Conservation (phyloP, 2,797 vertebrate genomes). For the Oreochromis mossambicus region DNA sequence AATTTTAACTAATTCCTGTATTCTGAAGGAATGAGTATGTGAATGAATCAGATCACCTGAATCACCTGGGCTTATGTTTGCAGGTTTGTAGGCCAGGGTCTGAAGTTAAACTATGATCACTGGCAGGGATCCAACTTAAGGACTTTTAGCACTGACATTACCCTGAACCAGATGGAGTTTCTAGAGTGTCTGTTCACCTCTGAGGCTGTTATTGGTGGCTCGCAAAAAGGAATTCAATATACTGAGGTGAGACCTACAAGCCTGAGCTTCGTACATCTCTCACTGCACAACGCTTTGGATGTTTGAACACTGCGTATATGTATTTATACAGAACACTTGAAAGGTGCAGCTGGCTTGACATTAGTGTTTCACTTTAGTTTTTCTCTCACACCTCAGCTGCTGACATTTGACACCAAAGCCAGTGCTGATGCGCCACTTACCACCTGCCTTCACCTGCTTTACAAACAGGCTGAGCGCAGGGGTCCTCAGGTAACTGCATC, state of each 20-base stretch:
- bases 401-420: slow-evolving; percentile 83
- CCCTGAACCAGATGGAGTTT: slow-evolving; percentile 86
- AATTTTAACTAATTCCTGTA: background rate
- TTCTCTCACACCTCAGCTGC: slow-evolving; percentile 80
- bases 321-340: background rate
- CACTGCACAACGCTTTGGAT: background rate
- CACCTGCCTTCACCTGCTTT: slow-evolving; percentile 91
- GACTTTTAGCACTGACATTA: slow-evolving; percentile 86
- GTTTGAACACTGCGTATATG: background rate
- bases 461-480: slow-evolving; percentile 90
- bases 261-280: background rate
- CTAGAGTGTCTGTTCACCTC: slow-evolving; percentile 93
- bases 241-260: slow-evolving; percentile 83
- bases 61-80: slow-evolving; percentile 4
- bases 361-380: slow-evolving; percentile 14
- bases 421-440: slow-evolving; percentile 63
- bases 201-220: slow-evolving; percentile 75
- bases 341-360: background rate
- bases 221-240: slow-evolving; percentile 87
- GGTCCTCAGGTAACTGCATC: slow-evolving; percentile 86
- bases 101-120: slow-evolving; percentile 92
- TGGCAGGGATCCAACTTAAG: slow-evolving; percentile 85
- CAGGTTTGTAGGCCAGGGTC: slow-evolving; percentile 88
- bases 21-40: background rate
- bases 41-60: background rate